A percentile compares a stretch with the other conserved stretches of the same genome.
These are phyloP conservation scores for Sarcophaga rosellei DNA, from an alignment of 2,888 invertebrate genomes.

Conservation along the genomic window DNA sequence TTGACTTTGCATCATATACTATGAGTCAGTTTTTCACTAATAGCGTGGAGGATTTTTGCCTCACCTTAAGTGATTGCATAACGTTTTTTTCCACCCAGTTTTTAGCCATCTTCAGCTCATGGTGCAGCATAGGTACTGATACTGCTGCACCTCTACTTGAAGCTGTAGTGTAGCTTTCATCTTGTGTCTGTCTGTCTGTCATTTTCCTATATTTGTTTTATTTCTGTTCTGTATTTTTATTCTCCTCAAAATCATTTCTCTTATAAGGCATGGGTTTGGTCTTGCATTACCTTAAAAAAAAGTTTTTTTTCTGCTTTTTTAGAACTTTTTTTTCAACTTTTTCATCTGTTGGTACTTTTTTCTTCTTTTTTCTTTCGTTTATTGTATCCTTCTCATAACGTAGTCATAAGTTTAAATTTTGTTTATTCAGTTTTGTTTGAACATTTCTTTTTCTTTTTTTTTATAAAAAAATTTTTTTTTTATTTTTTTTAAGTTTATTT, in stretches of 20 bases:
- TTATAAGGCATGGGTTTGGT: slow-evolving; percentile 67
- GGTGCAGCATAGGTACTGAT: slow-evolving; percentile 40
- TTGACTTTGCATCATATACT: no score
- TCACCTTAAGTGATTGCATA: no score
- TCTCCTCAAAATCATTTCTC: slow-evolving; percentile 56
- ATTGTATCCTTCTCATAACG: slow-evolving; percentile 67
- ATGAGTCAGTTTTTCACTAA: no score
- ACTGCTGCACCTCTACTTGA: slow-evolving; percentile 65
- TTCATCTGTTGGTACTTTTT: slow-evolving; percentile 43
- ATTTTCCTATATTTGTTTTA: slow-evolving; percentile 50
- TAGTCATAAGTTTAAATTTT: slow-evolving; percentile 68
- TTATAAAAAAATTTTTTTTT: slow-evolving; percentile 19
- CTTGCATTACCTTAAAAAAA: slow-evolving; percentile 68
- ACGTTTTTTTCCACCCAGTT: neutral
- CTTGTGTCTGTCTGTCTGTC: slow-evolving; percentile 66
- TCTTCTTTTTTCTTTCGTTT: neutral
- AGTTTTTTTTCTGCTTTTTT: slow-evolving; percentile 38
- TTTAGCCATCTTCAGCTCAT: slow-evolving; percentile 6
- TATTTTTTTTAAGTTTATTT: slow-evolving; percentile 2
- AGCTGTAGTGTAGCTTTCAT: slow-evolving; percentile 59
- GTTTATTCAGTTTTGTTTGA: slow-evolving; percentile 65
- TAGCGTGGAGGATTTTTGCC: no score
- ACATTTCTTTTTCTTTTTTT: slow-evolving; percentile 23
- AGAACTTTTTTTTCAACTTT: slow-evolving; percentile 51
- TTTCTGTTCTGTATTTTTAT: slow-evolving; percentile 35